phyloP scores from a whole-genome alignment of 2,113 vertebrate genomes.

The Jaculus jaculus region DNA sequence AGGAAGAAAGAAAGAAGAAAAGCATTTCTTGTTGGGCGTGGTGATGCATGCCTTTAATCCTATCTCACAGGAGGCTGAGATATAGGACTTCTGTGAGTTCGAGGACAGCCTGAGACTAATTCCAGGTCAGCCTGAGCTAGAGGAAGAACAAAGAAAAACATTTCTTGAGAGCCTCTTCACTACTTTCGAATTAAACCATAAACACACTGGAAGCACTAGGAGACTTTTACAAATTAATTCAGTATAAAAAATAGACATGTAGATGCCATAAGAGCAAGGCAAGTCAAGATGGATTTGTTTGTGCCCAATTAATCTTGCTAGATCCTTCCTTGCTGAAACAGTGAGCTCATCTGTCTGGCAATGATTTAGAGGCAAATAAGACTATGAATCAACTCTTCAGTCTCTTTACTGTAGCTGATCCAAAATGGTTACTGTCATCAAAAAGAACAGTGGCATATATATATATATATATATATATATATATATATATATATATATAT shows the following conservation, averaged over 20 bases:
- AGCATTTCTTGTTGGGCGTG: too few relatives aligned
- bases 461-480: too few relatives aligned
- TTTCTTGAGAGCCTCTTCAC: slow-evolving; percentile 7
- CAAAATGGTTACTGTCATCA: background rate
- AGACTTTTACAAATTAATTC: slow-evolving; percentile 41
- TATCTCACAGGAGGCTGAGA: too few relatives aligned
- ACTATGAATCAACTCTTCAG: background rate
- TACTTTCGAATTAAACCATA: slow-evolving; percentile 30
- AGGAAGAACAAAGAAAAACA: too few relatives aligned
- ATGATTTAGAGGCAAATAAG: background rate
- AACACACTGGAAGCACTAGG: background rate
- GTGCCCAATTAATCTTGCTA: background rate
- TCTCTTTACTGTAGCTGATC: background rate
- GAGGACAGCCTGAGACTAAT: too few relatives aligned
- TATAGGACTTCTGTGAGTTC: too few relatives aligned
- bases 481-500: too few relatives aligned
- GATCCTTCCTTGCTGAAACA: slow-evolving; percentile 7
- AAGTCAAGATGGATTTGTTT: slow-evolving; percentile 44
- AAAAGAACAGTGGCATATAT: background rate
- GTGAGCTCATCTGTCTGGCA: background rate
- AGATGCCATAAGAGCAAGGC: background rate
- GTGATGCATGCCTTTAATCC: too few relatives aligned
- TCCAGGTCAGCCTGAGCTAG: too few relatives aligned
- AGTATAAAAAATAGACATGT: background rate
- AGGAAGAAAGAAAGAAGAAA: too few relatives aligned